Conservation (phyloP, 2,797 vertebrate species). For the Falco cherrug region DNA sequence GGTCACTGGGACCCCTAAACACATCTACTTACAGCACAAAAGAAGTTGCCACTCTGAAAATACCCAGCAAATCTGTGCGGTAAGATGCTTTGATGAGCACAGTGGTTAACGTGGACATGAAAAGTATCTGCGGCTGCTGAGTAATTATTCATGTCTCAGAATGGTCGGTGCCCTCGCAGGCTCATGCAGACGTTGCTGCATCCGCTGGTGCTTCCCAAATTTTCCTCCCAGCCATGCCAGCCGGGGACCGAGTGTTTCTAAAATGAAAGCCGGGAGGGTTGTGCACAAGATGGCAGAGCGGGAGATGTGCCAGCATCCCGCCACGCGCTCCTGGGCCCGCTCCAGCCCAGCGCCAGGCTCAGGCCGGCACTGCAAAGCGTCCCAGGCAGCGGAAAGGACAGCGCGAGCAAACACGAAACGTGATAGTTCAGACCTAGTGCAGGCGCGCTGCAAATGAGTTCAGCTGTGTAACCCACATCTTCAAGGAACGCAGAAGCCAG, state of each 20-base stretch:
- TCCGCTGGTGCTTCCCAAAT: not conserved
- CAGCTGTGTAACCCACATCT: not conserved
- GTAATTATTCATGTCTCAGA: not conserved
- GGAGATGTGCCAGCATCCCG: not conserved
- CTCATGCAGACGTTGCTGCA: not conserved
- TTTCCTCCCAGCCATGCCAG: not conserved
- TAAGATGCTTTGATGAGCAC: not conserved
- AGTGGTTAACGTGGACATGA: not conserved
- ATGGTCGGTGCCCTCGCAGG: fast-evolving
- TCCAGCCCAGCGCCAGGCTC: not conserved
- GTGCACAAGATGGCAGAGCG: not conserved
- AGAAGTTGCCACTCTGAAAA: not conserved
- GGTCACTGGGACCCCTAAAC: not conserved
- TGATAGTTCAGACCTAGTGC: not conserved
- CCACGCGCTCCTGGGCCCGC: not conserved
- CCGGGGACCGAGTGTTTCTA: not conserved
- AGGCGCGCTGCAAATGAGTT: too few relatives aligned
- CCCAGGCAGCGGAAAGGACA: not conserved
- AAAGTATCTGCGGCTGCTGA: not conserved
- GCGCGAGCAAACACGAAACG: fast-evolving
- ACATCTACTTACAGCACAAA: not conserved
- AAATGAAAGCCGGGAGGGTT: not conserved
- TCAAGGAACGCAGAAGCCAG: not conserved
- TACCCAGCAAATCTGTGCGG: not conserved
- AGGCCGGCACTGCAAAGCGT: not conserved